Conservation (phyloP, 2,888 invertebrate species). For the Tridacna crocea region DNA sequence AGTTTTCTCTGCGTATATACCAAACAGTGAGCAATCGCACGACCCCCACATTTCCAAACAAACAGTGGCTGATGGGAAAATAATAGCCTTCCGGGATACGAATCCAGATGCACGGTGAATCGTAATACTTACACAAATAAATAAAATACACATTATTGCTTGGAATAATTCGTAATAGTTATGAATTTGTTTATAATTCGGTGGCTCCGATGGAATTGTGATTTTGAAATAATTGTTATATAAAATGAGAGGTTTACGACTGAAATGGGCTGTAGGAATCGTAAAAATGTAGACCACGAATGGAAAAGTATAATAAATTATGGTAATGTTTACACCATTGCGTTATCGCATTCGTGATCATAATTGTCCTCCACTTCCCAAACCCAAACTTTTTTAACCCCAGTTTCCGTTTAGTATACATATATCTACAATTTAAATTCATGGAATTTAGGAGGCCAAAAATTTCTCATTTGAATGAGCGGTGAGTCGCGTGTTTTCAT, state of each 20-base stretch:
- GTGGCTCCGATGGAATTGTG: background rate
- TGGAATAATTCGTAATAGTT: slow-evolving; percentile 20
- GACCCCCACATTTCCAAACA: slow-evolving; percentile 55
- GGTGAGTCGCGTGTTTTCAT: too few relatives aligned
- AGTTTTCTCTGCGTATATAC: slow-evolving; percentile 31
- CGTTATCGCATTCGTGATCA: too few relatives aligned
- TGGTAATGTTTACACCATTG: too few relatives aligned
- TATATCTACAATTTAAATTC: too few relatives aligned
- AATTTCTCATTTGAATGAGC: too few relatives aligned
- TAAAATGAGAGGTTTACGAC: slow-evolving; percentile 14
- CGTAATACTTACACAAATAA: slow-evolving; percentile 30
- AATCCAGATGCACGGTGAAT: slow-evolving; percentile 25
- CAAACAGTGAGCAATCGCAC: slow-evolving; percentile 44
- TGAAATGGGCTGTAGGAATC: background rate
- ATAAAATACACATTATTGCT: slow-evolving; percentile 25
- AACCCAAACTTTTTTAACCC: too few relatives aligned
- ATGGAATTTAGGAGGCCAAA: too few relatives aligned
- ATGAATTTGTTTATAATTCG: slow-evolving; percentile 7
- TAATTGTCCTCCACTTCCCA: too few relatives aligned
- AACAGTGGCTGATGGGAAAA: slow-evolving; percentile 59
- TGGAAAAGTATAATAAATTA: too few relatives aligned
- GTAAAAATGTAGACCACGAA: background rate
- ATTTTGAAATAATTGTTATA: slow-evolving; percentile 16
- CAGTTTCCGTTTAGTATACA: too few relatives aligned
- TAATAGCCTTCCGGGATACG: slow-evolving; percentile 50